Base-by-base conservation (phyloP, 2,888 invertebrate species). In the Tenthredo livida region DNA sequence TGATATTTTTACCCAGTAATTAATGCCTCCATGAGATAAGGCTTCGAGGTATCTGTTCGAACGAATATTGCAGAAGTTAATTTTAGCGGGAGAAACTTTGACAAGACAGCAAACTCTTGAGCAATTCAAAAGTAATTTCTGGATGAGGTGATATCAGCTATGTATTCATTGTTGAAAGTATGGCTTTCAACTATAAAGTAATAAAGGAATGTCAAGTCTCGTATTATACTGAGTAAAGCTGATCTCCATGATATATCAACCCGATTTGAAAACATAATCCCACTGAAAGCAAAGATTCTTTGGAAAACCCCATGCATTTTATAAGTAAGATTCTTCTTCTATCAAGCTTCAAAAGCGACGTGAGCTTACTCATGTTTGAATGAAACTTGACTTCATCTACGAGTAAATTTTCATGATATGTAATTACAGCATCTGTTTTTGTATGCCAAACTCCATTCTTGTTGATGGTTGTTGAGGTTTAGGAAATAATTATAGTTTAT, bases 41-140 rank as follows among this genome's bases (percentile, higher is more conserved):
- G 86, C 86, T 85, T 87, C 75, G 88, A 84, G 85, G 87, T 86
- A 86, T 87, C 88, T 84, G 86, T 85, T 85, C 87, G 85, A 29
- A 88, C 77, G 82, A 88, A 88, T 67, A 88, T 88, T 25, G 87
- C 84, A n/a, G 87, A 87, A 67, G 80, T 86, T 50, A 86, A 82
- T 72, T 88, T 87, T 85, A 87, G 86, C 37, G 88, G 87, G 47
- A 88, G 86, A 10, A 86, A 86, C 33, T 86, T 87, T 65, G 87
- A 86, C 85, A 88, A 86, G n/a, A 86, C 84, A 43, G 86, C 87
- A 85, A 88, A 84, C 86, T 88, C 88, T 84, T 88, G 88, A 50
- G 87, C 88, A 50, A 88, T 87, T 58, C 87, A 72, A 21, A 77
- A 77, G 17, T 77, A 54, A 77, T 67, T 40, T 77, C 77, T 50